phyloP scores from a whole-genome alignment of 2,113 vertebrate genomes.

The Calidris pugnax region DNA sequence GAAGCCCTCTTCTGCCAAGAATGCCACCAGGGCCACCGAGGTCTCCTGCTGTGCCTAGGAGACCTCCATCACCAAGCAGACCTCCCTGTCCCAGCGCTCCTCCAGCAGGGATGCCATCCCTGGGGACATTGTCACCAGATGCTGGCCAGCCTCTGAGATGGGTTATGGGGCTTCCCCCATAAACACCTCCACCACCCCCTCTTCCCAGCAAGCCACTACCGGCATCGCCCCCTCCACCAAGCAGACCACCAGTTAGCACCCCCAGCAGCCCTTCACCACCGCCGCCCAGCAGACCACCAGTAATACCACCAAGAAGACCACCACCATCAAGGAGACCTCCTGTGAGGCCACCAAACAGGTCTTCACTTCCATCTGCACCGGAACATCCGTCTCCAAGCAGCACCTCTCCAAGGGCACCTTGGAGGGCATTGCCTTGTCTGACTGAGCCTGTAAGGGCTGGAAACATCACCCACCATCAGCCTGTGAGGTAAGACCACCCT shows the following conservation, averaged over 20 bases:
- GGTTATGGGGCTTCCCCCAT: accelerated
- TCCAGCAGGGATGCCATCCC: not conserved
- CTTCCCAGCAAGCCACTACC: not conserved
- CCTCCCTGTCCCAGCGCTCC: constrained; percentile 9
- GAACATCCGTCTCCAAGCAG: not conserved
- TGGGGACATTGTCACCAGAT: not conserved
- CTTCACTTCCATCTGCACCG: not conserved
- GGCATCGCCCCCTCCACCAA: not conserved
- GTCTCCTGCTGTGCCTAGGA: constrained; percentile 19
- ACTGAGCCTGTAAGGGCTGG: constrained; percentile 61
- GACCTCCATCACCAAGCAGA: constrained; percentile 34
- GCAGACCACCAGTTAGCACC: not conserved
- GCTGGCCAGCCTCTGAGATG: not conserved
- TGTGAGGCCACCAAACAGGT: not conserved
- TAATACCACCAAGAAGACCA: constrained; percentile 60
- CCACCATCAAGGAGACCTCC: constrained; percentile 2
- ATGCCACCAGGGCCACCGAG: constrained; percentile 40
- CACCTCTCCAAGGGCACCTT: constrained; percentile 29
- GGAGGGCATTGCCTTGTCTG: not conserved
- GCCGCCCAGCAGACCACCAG: constrained; percentile 26
- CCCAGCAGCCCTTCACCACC: not conserved
- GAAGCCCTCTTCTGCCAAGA: constrained; percentile 58
- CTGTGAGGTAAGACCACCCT: not conserved
- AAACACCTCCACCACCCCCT: not conserved
- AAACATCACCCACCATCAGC: not conserved